A percentile compares a stretch with the other conserved stretches of the same genome.
Conservation (phyloP, 2,797 vertebrate genomes). For the Onychomys leucogaster region DNA sequence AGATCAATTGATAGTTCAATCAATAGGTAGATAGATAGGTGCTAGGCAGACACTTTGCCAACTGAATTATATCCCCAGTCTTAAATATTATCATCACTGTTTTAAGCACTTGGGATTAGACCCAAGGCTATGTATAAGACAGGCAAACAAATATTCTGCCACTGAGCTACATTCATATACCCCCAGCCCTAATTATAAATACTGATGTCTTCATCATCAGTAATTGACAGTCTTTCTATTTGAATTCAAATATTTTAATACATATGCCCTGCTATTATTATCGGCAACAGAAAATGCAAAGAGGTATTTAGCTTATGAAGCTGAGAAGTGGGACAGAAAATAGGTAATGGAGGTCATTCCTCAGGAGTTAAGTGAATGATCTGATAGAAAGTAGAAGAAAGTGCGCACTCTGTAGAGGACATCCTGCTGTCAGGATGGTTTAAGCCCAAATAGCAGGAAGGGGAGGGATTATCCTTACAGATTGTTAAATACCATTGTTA, state of each 20-base stretch:
- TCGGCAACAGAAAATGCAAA: not conserved
- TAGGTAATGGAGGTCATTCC: not conserved
- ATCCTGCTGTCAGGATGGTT: not conserved
- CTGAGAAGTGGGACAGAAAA: not conserved
- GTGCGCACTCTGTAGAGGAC: not conserved
- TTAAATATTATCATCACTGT: not conserved
- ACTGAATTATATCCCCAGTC: not conserved
- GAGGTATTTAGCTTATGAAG: not conserved
- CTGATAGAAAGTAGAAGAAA: not conserved
- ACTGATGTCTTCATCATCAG: not conserved
- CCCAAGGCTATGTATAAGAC: not conserved
- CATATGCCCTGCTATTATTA: not conserved
- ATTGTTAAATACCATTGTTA: not conserved
- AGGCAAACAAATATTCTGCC: no score
- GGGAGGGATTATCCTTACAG: not conserved
- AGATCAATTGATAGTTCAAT: not conserved
- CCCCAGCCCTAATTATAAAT: not conserved
- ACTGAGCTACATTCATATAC: not conserved
- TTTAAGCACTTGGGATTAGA: not conserved
- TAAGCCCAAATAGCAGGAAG: not conserved
- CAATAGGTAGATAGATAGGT: not conserved
- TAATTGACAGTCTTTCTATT: not conserved
- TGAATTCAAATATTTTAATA: not conserved
- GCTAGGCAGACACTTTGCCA: not conserved
- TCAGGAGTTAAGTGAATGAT: not conserved